Conservation (phyloP, 1,140 invertebrate species). For the Latrodectus geometricus region DNA sequence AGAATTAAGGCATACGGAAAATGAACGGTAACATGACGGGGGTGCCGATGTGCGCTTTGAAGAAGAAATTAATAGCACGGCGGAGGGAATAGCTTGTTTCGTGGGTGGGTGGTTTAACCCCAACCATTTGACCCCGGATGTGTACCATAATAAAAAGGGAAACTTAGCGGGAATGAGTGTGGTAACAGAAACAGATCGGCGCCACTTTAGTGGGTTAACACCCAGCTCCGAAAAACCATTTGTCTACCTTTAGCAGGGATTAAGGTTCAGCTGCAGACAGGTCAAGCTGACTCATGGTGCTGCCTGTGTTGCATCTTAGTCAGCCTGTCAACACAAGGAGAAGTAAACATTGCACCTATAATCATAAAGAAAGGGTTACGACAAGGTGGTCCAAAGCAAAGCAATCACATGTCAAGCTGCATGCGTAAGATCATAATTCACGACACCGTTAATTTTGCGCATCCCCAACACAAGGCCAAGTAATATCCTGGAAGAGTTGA, state of each 20-base stretch:
- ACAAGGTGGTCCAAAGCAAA: no score
- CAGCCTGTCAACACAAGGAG: not conserved
- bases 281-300: slow-evolving; percentile 20
- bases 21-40: no score
- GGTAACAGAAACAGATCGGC: slow-evolving; percentile 6
- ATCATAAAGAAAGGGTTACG: no score
- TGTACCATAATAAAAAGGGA: slow-evolving; percentile 32
- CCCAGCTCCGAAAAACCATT: not conserved
- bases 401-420: no score
- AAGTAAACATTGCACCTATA: no score
- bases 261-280: slow-evolving; percentile 7
- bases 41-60: not conserved
- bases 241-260: not conserved
- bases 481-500: no score
- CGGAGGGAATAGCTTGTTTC: not conserved
- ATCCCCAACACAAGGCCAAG: no score
- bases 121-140: slow-evolving; percentile 40
- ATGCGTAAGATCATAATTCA: no score
- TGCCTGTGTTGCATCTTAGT: not conserved
- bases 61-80: not conserved
- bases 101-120: slow-evolving; percentile 42
- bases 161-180: slow-evolving; percentile 7
- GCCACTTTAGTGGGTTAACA: slow-evolving; percentile 36
- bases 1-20: no score
- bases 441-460: no score